These are phyloP conservation scores for Ischnura elegans DNA, from an alignment of 2,888 invertebrate species.

Conservation along the genomic window DNA sequence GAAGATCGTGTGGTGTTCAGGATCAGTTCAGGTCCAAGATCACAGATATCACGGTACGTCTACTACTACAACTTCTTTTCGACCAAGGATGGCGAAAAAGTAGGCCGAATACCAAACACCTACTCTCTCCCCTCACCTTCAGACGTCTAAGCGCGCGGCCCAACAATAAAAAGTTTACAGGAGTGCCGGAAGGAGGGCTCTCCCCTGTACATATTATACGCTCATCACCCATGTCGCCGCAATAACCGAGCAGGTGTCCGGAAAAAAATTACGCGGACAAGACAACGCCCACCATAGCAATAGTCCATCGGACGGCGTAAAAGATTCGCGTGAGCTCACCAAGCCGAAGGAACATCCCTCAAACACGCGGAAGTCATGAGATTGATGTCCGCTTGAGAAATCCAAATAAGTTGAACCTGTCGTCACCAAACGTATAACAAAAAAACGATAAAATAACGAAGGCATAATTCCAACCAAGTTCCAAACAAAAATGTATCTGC, in stretches of 20 bases:
- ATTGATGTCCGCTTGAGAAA: background rate
- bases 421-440: too few species aligned
- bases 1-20: background rate
- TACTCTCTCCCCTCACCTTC: background rate
- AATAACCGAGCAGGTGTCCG: background rate
- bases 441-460: too few species aligned
- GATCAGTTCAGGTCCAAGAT: too few species aligned
- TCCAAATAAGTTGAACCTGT: too few species aligned
- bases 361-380: background rate
- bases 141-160: background rate
- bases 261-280: background rate
- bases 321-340: background rate
- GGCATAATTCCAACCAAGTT: too few species aligned
- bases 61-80: background rate
- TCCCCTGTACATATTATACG: background rate
- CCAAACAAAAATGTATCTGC: too few species aligned
- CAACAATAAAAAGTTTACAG: background rate
- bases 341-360: background rate
- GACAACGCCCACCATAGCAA: background rate
- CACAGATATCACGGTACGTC: too few species aligned
- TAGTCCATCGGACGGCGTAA: background rate
- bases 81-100: background rate
- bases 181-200: background rate
- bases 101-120: background rate
- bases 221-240: background rate